Evolutionary conservation across 2,797 vertebrate genomes (phyloP).

Genomic region (Coluber constrictor): DNA sequence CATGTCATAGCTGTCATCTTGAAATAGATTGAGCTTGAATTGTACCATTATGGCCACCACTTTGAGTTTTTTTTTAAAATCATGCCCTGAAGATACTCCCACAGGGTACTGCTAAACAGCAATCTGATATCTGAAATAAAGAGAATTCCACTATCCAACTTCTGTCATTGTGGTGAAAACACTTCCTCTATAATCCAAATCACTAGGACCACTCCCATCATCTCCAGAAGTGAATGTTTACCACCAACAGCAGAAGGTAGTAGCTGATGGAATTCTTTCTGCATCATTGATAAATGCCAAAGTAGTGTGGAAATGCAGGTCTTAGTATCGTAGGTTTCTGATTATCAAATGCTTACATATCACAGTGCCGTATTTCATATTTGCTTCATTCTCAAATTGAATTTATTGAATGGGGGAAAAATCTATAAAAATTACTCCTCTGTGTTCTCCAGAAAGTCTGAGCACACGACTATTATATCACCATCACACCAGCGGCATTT

Average conservation of each 20-base stretch:
- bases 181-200: background rate
- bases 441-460: background rate
- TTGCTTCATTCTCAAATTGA: background rate
- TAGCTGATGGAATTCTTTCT: background rate
- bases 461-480: background rate
- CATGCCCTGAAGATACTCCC: background rate
- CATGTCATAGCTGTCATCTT: background rate
- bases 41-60: background rate
- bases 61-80: background rate
- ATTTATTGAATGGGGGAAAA: background rate
- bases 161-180: background rate
- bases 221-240: background rate
- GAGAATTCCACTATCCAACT: background rate
- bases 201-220: background rate
- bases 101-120: background rate
- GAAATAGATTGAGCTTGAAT: background rate
- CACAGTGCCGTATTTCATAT: background rate
- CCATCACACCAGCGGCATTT: background rate
- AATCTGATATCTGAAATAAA: background rate
- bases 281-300: background rate
- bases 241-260: background rate
- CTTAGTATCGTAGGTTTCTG: background rate
- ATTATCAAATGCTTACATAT: background rate
- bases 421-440: background rate
- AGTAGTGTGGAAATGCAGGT: background rate